phyloP scores from a whole-genome alignment of 1,140 invertebrate genomes.

The Bilobella aurantiaca region DNA sequence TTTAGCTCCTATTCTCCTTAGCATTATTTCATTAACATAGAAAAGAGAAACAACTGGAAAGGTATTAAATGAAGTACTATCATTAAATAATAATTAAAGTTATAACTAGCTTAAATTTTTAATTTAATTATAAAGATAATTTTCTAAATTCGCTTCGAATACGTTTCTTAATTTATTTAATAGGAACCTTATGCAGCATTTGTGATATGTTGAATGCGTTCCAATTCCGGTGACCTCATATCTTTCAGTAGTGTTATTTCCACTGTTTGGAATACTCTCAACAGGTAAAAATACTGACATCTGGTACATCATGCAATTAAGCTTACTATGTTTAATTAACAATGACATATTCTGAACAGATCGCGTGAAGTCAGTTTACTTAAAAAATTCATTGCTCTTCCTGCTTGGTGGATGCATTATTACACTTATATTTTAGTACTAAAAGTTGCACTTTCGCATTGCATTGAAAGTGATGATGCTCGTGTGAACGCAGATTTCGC shows the following conservation, averaged over 20 bases:
- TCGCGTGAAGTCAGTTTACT: slow-evolving; percentile 24
- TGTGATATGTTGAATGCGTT: no score
- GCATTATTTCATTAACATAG: background rate
- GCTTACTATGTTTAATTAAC: no score
- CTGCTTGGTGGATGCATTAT: slow-evolving; percentile 71
- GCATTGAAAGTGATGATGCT: slow-evolving; percentile 66
- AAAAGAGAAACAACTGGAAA: background rate
- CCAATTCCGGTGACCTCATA: slow-evolving; percentile 70
- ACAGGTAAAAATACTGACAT: slow-evolving; percentile 36
- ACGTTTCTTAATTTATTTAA: background rate
- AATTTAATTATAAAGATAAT: background rate
- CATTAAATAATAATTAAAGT: no score
- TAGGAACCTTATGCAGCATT: background rate
- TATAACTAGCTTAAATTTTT: no score
- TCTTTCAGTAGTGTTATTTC: slow-evolving; percentile 70
- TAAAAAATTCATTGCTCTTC: slow-evolving; percentile 32
- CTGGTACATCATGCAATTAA: background rate
- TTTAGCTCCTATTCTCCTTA: slow-evolving; percentile 10
- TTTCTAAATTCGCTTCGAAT: background rate
- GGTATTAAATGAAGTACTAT: slow-evolving; percentile 2
- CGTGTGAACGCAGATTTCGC: slow-evolving; percentile 48
- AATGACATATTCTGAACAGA: slow-evolving; percentile 26
- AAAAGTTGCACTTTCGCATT: slow-evolving; percentile 69
- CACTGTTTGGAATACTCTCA: slow-evolving; percentile 53
- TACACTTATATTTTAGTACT: slow-evolving; percentile 74